Evolutionary conservation across 2,888 invertebrate genomes (phyloP), one percentile per base, ranked within the genome.

Genomic region (Apodemia mormo): DNA sequence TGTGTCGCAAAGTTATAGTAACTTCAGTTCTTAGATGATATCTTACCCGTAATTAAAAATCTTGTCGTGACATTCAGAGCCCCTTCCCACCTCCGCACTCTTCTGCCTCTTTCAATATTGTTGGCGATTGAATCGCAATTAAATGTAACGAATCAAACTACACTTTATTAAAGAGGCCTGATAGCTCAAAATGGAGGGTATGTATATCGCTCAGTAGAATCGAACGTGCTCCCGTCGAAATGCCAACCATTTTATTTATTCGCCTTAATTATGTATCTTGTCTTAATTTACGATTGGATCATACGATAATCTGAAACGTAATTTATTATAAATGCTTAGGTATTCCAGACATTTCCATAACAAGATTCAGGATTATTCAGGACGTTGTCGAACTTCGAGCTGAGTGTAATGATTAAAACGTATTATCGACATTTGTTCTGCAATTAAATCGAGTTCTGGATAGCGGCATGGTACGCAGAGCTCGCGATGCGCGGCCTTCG

Each of bases 271-370:
- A 93, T 93, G 93, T 93, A 93, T 93, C 93, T 93, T 93, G 93
- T 93, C 93, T 93, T 93, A 92, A 93, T 93, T 93, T 93, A 93
- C 93, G 93, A 93, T 93, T 93, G 92, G 90, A 93, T 93, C 93
- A 93, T 92, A 92, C 87, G 93, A 93, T 93, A 93, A 93, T 92
- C 92, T 88, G 89, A 83, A 89, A 83, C 83, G 84, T 90, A 89
- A 92, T 93, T 92, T 92, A 93, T 92, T 91, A 86, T 87, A 85
- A 88, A 89, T 89, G 89, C 90, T 87, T 91, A 90, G 87, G 89
- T 90, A 91, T 90, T 87, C 88, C 83, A 87, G 84, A 86, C 85
- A 88, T 88, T 90, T 90, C 90, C 90, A 92, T 92, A 92, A 90
- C 87, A 83, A 91, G 93, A 92, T 92, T 92, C 92, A 91, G 91